A percentile compares a stretch with the other conserved stretches of the same genome.
These are phyloP conservation scores for Leptopilina clavipes DNA, from an alignment of 1,140 invertebrate species.

Conservation along the genomic window DNA sequence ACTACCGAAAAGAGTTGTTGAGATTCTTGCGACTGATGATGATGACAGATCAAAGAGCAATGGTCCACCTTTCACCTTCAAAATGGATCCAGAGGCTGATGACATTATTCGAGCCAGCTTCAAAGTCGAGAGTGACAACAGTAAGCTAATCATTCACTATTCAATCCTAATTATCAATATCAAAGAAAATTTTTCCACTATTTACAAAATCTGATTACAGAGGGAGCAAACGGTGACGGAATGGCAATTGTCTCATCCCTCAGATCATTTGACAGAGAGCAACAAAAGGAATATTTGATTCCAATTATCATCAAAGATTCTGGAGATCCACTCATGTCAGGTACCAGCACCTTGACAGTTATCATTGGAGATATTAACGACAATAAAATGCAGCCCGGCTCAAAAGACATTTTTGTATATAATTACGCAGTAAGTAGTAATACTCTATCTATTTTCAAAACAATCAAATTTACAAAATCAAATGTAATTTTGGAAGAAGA, in stretches of 20 bases:
- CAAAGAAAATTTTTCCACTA: conserved; percentile 27
- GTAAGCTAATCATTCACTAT: conserved; percentile 74
- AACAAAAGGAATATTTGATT: conserved; percentile 95
- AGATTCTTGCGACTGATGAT: conserved; percentile 95
- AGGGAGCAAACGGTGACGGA: conserved; percentile 95
- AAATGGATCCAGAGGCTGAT: conserved; percentile 93
- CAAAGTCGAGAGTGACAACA: conserved; percentile 95
- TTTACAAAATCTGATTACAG: conserved; percentile 71
- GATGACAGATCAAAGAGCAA: conserved; percentile 95
- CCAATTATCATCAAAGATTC: conserved; percentile 95
- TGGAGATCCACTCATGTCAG: conserved; percentile 92
- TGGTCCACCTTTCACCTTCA: conserved; percentile 95
- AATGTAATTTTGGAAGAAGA: conserved; percentile 44
- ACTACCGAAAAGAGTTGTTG: conserved; percentile 90
- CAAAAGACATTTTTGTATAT: conserved; percentile 97
- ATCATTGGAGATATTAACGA: conserved; percentile 98
- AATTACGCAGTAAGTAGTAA: conserved; percentile 86
- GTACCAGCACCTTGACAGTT: conserved; percentile 94
- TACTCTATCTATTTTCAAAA: no score
- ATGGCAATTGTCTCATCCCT: conserved; percentile 95
- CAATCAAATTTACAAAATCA: neutral
- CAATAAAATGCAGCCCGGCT: conserved; percentile 97
- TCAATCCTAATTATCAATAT: conserved; percentile 33
- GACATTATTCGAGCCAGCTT: conserved; percentile 94
- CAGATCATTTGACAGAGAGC: conserved; percentile 94